Percentiles rank a stretch among this genome's conserved stretches.
phyloP scores from a whole-genome alignment of 2,113 vertebrate genomes.

The Epinephelus cyanopodus region DNA sequence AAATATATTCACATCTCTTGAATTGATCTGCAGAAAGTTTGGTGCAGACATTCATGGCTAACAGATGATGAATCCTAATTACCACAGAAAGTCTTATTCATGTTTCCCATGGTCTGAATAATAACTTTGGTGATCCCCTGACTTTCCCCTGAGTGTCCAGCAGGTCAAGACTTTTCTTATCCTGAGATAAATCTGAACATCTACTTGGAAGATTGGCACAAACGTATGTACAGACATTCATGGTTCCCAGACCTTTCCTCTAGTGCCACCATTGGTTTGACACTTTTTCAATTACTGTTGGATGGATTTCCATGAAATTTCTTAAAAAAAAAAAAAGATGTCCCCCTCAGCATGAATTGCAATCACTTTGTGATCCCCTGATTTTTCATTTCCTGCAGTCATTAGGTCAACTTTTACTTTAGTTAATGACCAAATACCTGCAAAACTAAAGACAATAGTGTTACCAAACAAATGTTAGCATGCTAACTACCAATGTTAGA shows the following conservation, averaged over 20 bases:
- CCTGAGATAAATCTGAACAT: background rate
- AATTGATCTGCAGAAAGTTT: background rate
- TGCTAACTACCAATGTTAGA: background rate
- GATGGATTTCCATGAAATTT: too few relatives aligned
- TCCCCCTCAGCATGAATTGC: background rate
- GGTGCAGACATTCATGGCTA: background rate
- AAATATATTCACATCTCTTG: background rate
- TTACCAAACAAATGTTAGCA: background rate
- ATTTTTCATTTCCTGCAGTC: background rate
- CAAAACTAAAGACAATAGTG: too few relatives aligned
- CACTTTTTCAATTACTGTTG: background rate
- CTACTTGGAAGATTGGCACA: background rate
- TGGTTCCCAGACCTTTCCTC: background rate
- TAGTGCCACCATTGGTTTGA: background rate
- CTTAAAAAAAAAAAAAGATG: background rate
- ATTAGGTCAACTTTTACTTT: too few relatives aligned
- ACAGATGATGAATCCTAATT: background rate
- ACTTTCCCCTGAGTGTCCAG: background rate
- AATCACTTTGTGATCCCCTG: background rate
- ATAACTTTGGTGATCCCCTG: background rate
- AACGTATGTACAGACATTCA: background rate
- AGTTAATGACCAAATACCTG: too few relatives aligned
- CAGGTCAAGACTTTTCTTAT: background rate
- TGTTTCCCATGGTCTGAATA: background rate
- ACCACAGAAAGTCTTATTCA: too few relatives aligned